Percentiles rank a stretch among this genome's conserved stretches.
These are phyloP conservation scores for Steinernema scapterisci DNA, from an alignment of 2,888 invertebrate species.

Conservation along the genomic window DNA sequence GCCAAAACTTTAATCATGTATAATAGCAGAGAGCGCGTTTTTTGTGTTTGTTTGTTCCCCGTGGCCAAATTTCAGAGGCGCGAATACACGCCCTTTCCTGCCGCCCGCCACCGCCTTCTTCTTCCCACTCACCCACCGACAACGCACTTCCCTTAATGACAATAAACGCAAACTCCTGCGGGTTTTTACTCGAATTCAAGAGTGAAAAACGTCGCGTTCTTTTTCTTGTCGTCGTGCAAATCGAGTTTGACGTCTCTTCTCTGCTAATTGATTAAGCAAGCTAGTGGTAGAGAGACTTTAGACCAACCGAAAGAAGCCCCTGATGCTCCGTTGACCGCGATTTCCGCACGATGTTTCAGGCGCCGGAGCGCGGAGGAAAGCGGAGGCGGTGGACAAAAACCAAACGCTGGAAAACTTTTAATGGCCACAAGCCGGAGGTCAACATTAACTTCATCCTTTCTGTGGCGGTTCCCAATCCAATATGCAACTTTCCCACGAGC, in stretches of 20 bases:
- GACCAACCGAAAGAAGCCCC: background rate
- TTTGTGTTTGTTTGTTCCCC: background rate
- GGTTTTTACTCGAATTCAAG: no score
- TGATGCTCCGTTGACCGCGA: constrained; percentile 7
- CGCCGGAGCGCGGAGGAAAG: background rate
- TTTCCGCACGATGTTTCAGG: constrained; percentile 9
- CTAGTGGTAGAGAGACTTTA: constrained; percentile 25
- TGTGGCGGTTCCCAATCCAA: background rate
- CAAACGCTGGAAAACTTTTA: background rate
- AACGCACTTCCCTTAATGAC: no score
- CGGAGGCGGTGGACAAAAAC: constrained; percentile 15
- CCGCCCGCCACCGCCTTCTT: no score
- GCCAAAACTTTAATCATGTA: background rate
- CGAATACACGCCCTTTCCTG: no score
- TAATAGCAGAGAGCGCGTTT: background rate
- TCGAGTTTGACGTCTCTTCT: constrained; percentile 31
- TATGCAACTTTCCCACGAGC: constrained; percentile 25
- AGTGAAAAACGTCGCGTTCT: background rate
- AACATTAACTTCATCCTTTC: background rate
- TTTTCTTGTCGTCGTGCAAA: background rate
- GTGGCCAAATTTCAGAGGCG: background rate
- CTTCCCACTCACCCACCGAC: no score
- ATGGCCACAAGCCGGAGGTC: constrained; percentile 9
- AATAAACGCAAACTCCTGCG: no score
- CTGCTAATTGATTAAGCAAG: constrained; percentile 30